A percentile compares a stretch with the other conserved stretches of the same genome.
phyloP scores from a whole-genome alignment of 2,113 vertebrate genomes.

The Thinocorus orbignyianus region DNA sequence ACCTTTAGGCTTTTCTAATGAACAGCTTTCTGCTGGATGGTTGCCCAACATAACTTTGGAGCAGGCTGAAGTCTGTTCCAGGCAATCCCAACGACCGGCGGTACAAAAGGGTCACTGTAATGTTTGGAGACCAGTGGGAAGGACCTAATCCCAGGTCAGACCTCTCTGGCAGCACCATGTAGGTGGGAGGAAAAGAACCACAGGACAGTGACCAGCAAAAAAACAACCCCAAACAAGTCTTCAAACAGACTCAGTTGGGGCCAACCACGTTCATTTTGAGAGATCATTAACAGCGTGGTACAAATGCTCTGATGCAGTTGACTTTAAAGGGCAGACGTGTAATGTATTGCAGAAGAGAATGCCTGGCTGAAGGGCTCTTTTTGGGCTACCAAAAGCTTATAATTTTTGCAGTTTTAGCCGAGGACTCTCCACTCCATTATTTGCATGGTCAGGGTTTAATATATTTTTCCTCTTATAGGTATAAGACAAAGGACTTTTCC shows the following conservation, averaged over 20 bases:
- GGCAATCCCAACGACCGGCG: background rate
- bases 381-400: background rate
- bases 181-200: background rate
- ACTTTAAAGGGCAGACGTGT: conserved; percentile 1
- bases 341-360: background rate
- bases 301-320: background rate
- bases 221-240: background rate
- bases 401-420: conserved; percentile 13
- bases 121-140: background rate
- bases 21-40: conserved; percentile 36
- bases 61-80: conserved; percentile 11
- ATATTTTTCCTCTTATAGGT: background rate
- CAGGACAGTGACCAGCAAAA: background rate
- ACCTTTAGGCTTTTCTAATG: conserved; percentile 35
- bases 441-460: background rate
- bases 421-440: background rate
- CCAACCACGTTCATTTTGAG: background rate
- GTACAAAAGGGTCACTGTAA: background rate
- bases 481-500: conserved; percentile 45
- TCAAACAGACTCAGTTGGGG: background rate
- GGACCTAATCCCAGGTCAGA: background rate
- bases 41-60: conserved; percentile 40
- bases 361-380: background rate
- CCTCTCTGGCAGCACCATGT: background rate
- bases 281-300: background rate